Conservation (phyloP, 35 echinoderm and acorn worm species). For the Ptychodera flava region DNA sequence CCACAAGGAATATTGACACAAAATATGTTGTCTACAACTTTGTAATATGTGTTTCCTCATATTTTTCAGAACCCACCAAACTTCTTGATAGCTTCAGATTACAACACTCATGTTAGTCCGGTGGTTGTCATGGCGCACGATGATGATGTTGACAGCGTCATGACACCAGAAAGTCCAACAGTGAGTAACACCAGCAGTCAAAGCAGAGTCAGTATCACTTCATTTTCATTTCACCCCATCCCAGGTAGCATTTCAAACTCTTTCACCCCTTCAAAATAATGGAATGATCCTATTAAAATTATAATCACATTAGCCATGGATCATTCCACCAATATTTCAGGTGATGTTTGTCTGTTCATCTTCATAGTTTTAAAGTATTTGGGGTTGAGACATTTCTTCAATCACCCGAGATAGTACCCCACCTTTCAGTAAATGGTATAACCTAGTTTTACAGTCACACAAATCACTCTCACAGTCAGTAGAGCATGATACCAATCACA, state of each 20-base stretch:
- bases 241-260: neutral
- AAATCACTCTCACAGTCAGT: too few species aligned
- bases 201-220: neutral
- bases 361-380: too few species aligned
- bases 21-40: too few species aligned
- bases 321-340: too few species aligned
- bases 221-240: neutral
- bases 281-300: neutral
- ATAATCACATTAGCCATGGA: neutral
- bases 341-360: too few species aligned
- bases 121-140: slow-evolving; percentile 52
- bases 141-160: slow-evolving; percentile 28
- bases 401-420: too few species aligned
- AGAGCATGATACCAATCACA: too few species aligned
- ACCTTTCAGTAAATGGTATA: too few species aligned
- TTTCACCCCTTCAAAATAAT: neutral
- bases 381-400: too few species aligned
- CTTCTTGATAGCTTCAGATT: slow-evolving; percentile 76
- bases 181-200: slow-evolving; percentile 21
- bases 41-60: too few species aligned
- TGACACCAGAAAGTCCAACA: slow-evolving; percentile 62
- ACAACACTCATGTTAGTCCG: slow-evolving; percentile 62
- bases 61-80: slow-evolving; percentile 82
- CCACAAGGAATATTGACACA: too few species aligned
- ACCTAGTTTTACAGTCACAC: too few species aligned